These are phyloP conservation scores for Melangyna quadrimaculata DNA, from an alignment of 2,888 invertebrate species.

Conservation along the genomic window DNA sequence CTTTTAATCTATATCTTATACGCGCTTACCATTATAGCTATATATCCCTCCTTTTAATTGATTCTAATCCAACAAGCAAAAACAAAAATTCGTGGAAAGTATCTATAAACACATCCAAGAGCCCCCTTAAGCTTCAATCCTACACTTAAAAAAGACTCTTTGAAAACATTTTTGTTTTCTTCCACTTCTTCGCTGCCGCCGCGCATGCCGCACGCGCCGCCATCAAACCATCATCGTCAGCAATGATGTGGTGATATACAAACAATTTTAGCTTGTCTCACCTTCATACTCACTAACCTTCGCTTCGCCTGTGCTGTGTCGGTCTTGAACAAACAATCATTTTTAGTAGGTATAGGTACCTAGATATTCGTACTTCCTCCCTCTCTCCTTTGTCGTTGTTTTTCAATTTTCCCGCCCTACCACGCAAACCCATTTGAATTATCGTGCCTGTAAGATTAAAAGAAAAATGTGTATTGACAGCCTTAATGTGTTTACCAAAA, in stretches of 20 bases:
- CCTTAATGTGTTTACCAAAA: constrained; percentile 47
- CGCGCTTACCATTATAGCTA: background rate
- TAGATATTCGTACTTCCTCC: background rate
- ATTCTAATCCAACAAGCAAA: background rate
- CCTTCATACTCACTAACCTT: constrained; percentile 19
- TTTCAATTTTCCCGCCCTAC: constrained; percentile 8
- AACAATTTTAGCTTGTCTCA: constrained; percentile 19
- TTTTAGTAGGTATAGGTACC: background rate
- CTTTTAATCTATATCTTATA: background rate
- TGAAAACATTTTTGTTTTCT: background rate
- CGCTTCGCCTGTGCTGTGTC: background rate
- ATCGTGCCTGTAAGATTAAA: background rate
- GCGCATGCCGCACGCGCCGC: too few relatives aligned
- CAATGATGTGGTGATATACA: background rate
- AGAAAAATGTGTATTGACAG: background rate
- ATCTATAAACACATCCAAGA: constrained; percentile 2
- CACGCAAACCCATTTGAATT: background rate
- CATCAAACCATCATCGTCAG: background rate
- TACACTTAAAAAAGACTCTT: constrained; percentile 4
- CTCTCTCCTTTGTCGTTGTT: background rate
- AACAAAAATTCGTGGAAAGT: background rate
- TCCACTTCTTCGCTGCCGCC: background rate
- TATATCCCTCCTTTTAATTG: constrained; percentile 3
- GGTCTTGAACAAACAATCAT: constrained; percentile 17
- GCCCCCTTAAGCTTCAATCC: constrained; percentile 12